A percentile compares a stretch with the other conserved stretches of the same genome.
Conservation (phyloP, 2,113 vertebrate genomes). For the Eclectus roratus region DNA sequence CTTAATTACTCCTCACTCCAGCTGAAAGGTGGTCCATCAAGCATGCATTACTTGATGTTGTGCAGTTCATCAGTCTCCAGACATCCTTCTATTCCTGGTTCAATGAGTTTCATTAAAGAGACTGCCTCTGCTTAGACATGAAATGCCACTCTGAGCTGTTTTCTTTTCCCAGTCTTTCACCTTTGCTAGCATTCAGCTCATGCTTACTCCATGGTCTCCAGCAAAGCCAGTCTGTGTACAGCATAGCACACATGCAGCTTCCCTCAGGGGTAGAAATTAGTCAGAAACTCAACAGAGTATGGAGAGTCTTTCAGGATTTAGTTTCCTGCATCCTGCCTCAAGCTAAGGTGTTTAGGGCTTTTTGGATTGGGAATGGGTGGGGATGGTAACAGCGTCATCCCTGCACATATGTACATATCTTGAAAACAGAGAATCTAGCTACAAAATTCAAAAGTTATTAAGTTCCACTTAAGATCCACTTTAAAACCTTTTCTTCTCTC, state of each 20-base stretch:
- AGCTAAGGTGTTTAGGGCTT: not conserved
- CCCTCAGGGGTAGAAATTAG: not conserved
- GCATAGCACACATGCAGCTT: not conserved
- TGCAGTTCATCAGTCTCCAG: not conserved
- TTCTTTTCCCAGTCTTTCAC: not conserved
- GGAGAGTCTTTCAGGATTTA: not conserved
- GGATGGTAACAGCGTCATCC: not conserved
- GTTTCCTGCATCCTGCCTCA: not conserved
- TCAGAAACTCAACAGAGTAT: not conserved
- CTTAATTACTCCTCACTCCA: not conserved
- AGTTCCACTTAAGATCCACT: not conserved
- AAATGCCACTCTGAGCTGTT: not conserved
- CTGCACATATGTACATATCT: accelerated
- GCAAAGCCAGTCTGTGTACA: not conserved
- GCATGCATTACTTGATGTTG: accelerated
- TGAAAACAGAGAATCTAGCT: not conserved
- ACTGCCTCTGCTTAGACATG: not conserved
- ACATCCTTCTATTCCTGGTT: not conserved
- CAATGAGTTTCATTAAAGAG: not conserved
- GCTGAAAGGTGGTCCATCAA: not conserved
- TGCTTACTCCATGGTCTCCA: not conserved
- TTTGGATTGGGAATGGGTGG: accelerated
- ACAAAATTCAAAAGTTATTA: not conserved
- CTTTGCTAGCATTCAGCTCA: not conserved
- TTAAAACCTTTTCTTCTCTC: not conserved